A percentile compares a stretch with the other conserved stretches of the same genome.
phyloP scores from a whole-genome alignment of 2,113 vertebrate genomes.

The Neofelis nebulosa region DNA sequence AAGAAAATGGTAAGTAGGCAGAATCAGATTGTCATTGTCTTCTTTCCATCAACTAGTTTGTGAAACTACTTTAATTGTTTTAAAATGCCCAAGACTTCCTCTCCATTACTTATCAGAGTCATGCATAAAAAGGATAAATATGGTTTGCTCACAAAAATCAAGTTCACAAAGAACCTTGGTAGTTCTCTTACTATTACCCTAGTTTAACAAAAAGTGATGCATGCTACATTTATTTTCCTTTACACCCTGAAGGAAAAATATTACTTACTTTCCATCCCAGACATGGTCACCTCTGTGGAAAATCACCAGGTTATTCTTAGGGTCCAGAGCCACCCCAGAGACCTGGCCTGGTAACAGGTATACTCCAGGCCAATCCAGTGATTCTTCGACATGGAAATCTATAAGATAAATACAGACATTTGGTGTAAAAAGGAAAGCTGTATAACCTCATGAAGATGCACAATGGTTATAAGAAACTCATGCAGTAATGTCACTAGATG shows the following conservation, averaged over 20 bases:
- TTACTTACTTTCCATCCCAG: conserved; percentile 94
- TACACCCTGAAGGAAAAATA: fast-evolving
- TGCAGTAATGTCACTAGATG: conserved; percentile 54
- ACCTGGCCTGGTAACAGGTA: conserved; percentile 93
- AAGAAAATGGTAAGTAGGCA: neutral
- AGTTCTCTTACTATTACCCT: neutral
- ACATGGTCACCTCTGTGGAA: conserved; percentile 96
- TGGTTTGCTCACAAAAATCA: neutral
- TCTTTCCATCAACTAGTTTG: neutral
- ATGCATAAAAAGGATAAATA: neutral
- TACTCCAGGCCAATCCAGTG: conserved; percentile 89
- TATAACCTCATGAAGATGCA: neutral
- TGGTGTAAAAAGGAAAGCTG: neutral
- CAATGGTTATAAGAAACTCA: conserved; percentile 30
- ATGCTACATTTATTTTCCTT: neutral
- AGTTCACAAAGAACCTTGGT: neutral
- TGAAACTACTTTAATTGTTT: neutral
- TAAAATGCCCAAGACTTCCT: neutral
- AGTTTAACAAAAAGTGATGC: neutral
- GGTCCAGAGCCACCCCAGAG: conserved; percentile 94
- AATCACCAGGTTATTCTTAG: conserved; percentile 92
- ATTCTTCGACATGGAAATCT: conserved; percentile 93
- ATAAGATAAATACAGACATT: conserved; percentile 55
- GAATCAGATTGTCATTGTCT: neutral
- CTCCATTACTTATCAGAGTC: neutral